Conservation (phyloP, 2,888 invertebrate species). For the Chloroclysta siterata region DNA sequence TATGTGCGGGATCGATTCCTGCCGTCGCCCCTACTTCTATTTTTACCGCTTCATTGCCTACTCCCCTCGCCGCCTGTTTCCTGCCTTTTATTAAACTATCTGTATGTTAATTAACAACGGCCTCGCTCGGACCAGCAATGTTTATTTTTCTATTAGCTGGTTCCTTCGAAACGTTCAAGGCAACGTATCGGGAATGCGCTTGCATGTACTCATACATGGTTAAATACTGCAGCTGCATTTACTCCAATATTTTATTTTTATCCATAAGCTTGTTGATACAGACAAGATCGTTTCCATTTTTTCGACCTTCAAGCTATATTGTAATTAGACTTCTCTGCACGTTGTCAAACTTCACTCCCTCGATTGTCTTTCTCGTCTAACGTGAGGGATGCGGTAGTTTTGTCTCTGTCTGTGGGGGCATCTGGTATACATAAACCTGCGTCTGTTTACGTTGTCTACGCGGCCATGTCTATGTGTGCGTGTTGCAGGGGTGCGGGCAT, state of each 20-base stretch:
- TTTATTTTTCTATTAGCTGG: slow-evolving; percentile 77
- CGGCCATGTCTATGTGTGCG: slow-evolving; percentile 55
- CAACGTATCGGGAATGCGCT: slow-evolving; percentile 51
- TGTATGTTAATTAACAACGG: slow-evolving; percentile 84
- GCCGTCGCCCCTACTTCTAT: slow-evolving; percentile 79
- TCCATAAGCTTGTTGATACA: slow-evolving; percentile 44
- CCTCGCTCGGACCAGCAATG: slow-evolving; percentile 70
- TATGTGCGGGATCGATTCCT: slow-evolving; percentile 77
- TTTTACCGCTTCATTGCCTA: slow-evolving; percentile 84
- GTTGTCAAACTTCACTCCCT: slow-evolving; percentile 73
- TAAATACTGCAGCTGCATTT: slow-evolving; percentile 51
- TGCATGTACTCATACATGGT: slow-evolving; percentile 36
- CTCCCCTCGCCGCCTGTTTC: slow-evolving; percentile 82
- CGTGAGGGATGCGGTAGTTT: slow-evolving; percentile 58
- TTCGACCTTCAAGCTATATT: slow-evolving; percentile 76
- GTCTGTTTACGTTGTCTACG: slow-evolving; percentile 78
- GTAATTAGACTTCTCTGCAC: slow-evolving; percentile 78
- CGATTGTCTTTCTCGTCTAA: slow-evolving; percentile 64
- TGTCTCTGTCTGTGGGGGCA: slow-evolving; percentile 80
- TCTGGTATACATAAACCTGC: slow-evolving; percentile 82
- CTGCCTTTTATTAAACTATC: slow-evolving; percentile 85
- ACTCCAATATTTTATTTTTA: slow-evolving; percentile 42
- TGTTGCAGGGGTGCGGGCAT: slow-evolving; percentile 73
- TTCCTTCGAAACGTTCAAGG: slow-evolving; percentile 67
- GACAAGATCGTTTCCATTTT: slow-evolving; percentile 64